These are phyloP conservation scores for Bovichtus variegatus DNA, from an alignment of 2,797 vertebrate species.

Conservation along the genomic window DNA sequence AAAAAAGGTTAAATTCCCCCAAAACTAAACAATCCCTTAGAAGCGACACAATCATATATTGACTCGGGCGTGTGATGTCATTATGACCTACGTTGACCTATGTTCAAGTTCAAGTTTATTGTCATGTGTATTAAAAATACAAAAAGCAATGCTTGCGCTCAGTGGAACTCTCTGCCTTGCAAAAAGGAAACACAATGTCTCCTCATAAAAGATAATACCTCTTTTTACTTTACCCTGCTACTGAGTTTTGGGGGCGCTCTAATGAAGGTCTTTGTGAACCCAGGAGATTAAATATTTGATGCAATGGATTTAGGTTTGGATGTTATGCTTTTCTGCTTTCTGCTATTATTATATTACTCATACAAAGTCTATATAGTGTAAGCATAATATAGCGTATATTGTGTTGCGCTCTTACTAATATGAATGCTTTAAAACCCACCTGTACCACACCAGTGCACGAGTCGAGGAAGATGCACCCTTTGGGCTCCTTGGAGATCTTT, in stretches of 20 bases:
- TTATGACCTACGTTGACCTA: neutral
- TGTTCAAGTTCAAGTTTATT: too few relatives aligned
- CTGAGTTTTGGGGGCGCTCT: neutral
- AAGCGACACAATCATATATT: neutral
- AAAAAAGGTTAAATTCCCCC: neutral
- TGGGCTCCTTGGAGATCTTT: constrained; percentile 99
- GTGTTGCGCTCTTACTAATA: neutral
- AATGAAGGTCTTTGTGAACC: neutral
- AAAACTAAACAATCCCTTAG: neutral
- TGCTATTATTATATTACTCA: neutral
- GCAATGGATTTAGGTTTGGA: neutral
- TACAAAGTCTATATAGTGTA: neutral
- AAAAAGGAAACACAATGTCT: too few relatives aligned
- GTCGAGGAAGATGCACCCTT: constrained; percentile 98
- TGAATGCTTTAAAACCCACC: constrained; percentile 81
- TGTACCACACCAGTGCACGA: constrained; percentile 97
- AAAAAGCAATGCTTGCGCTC: too few relatives aligned
- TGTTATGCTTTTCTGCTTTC: neutral
- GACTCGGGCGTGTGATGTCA: neutral
- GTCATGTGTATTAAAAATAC: too few relatives aligned
- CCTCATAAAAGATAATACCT: neutral
- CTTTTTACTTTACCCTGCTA: neutral
- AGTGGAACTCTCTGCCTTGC: too few relatives aligned
- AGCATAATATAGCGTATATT: neutral
- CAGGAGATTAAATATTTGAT: neutral